Conservation (phyloP, 53 echinoderm and acorn worm genomes). For the Stichopus horrens region DNA sequence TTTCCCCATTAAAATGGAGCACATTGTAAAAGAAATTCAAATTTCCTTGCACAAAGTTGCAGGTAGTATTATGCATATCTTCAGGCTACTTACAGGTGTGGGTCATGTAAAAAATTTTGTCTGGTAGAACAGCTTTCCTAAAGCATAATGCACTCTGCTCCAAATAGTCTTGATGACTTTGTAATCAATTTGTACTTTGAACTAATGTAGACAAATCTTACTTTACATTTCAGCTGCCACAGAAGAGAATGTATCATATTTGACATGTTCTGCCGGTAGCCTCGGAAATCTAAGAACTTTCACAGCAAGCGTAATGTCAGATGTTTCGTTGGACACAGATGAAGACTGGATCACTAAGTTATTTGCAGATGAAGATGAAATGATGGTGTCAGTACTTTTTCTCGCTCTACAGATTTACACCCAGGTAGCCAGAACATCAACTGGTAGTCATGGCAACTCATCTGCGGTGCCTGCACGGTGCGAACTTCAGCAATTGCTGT, state of each 20-base stretch:
- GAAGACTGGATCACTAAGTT: conserved; percentile 63
- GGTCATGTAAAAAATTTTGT: too few species aligned
- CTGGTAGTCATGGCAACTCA: not conserved
- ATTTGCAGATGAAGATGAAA: conserved; percentile 85
- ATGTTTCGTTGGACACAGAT: not conserved
- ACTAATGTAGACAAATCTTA: too few species aligned
- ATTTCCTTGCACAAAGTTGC: too few species aligned
- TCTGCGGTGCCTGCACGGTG: not conserved
- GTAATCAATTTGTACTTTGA: too few species aligned
- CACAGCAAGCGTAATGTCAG: not conserved
- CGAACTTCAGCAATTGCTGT: conserved; percentile 4
- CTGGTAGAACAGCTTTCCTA: too few species aligned
- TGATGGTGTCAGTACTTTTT: conserved; percentile 59
- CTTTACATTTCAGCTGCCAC: not conserved
- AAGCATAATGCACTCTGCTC: too few species aligned
- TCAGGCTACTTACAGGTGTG: too few species aligned
- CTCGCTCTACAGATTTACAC: conserved; percentile 20
- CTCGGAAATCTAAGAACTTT: not conserved
- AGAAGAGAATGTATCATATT: not conserved
- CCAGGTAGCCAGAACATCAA: not conserved
- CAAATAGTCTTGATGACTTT: too few species aligned
- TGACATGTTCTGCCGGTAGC: not conserved
- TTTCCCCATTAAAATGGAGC: too few species aligned
- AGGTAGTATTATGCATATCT: too few species aligned
- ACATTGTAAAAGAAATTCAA: too few species aligned